Evolutionary conservation across 2,888 invertebrate species (phyloP).

Genomic region (Latheticus oryzae): DNA sequence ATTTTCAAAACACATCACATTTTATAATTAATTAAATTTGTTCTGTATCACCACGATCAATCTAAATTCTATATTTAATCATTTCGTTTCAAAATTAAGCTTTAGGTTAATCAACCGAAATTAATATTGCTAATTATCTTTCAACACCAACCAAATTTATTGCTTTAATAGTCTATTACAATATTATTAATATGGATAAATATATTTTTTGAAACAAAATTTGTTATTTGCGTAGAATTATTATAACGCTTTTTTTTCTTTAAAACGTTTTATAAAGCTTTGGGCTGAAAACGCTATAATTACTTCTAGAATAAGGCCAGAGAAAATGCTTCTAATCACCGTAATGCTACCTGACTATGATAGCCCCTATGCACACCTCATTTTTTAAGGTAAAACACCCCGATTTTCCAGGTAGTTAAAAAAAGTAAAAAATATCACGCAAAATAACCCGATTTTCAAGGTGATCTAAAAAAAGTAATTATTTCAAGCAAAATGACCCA

Average conservation of each 20-base stretch:
- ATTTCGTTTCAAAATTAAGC: conserved; percentile 3
- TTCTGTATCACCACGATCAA: no score
- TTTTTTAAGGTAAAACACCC: no score
- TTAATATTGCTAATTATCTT: conserved; percentile 9
- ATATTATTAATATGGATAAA: conserved; percentile 12
- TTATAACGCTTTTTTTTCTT: conserved; percentile 27
- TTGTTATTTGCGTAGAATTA: conserved; percentile 23
- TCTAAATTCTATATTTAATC: no score
- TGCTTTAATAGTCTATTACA: conserved; percentile 1
- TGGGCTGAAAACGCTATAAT: conserved; percentile 22
- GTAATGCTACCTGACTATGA: conserved; percentile 38
- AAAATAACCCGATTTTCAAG: no score
- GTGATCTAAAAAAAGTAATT: no score
- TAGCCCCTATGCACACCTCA: no score
- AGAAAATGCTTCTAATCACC: conserved; percentile 38
- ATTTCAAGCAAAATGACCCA: no score
- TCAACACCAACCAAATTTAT: conserved; percentile 8
- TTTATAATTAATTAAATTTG: no score
- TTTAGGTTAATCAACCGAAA: conserved; percentile 23
- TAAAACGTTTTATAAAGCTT: conserved; percentile 28
- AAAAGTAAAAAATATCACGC: no score
- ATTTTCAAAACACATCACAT: no score
- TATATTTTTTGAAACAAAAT: conserved; percentile 22
- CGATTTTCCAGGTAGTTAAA: no score
- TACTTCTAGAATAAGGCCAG: conserved; percentile 34